Conservation (phyloP, 2,113 vertebrate genomes). For the Corydoras sp. region DNA sequence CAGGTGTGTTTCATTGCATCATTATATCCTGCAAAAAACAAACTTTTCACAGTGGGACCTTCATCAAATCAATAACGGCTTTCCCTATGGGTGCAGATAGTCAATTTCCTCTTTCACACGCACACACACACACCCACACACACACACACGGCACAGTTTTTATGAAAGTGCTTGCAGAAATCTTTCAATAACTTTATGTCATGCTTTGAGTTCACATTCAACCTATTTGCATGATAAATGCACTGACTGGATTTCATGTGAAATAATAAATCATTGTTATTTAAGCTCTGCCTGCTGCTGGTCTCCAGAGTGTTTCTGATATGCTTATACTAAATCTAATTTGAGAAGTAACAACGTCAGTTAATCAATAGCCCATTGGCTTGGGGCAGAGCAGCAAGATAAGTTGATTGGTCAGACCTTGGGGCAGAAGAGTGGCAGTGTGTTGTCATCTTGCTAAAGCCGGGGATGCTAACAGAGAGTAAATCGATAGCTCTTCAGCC, state of each 20-base stretch:
- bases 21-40: too few species aligned
- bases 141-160: neutral
- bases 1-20: too few species aligned
- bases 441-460: conserved; percentile 41
- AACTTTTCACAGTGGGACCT: too few species aligned
- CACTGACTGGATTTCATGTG: conserved; percentile 21
- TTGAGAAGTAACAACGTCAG: conserved; percentile 38
- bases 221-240: conserved; percentile 24
- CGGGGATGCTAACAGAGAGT: conserved; percentile 11
- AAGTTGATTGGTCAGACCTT: conserved; percentile 35
- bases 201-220: conserved; percentile 2
- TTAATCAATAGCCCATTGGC: conserved; percentile 45
- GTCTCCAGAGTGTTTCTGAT: conserved; percentile 4
- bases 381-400: conserved; percentile 15
- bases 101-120: neutral
- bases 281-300: conserved; percentile 6
- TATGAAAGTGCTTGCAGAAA: too few species aligned
- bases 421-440: conserved; percentile 25
- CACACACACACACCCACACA: neutral
- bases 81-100: neutral
- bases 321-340: conserved; percentile 31
- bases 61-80: too few species aligned
- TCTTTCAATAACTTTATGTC: neutral
- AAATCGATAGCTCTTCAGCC: conserved; percentile 35
- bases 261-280: conserved; percentile 35